Percentiles rank a stretch among this genome's conserved stretches.
Evolutionary conservation across 2,797 vertebrate species (phyloP).

Genomic region (Scarus forsteni): DNA sequence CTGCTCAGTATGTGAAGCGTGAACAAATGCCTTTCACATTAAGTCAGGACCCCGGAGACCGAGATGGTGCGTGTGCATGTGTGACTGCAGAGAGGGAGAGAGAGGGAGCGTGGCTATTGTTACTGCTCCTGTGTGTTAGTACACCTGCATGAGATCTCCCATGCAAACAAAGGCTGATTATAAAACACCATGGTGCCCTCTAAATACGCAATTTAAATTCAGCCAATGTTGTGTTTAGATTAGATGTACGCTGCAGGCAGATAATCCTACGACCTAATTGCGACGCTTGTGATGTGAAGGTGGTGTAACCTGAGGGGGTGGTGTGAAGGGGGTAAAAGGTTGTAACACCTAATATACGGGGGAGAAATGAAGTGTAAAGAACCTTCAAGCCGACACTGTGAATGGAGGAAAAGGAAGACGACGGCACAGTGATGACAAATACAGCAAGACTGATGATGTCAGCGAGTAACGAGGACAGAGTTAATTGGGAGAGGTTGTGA

Average conservation of each 20-base stretch:
- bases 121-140: slow-evolving; percentile 5
- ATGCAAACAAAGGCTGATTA: slow-evolving; percentile 67
- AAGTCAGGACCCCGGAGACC: slow-evolving; percentile 58
- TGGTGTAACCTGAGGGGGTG: slow-evolving; percentile 22
- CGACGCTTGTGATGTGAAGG: slow-evolving; percentile 28
- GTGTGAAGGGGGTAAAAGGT: slow-evolving; percentile 18
- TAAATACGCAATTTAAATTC: slow-evolving; percentile 72
- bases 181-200: slow-evolving; percentile 44
- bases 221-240: slow-evolving; percentile 60
- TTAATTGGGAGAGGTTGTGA: background rate
- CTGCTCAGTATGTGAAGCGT: slow-evolving; percentile 65
- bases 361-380: slow-evolving; percentile 7
- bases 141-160: slow-evolving; percentile 41
- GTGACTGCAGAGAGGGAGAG: background rate
- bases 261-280: slow-evolving; percentile 57
- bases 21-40: slow-evolving; percentile 74
- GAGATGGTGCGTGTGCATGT: slow-evolving; percentile 27
- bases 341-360: slow-evolving; percentile 2
- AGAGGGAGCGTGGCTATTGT: slow-evolving; percentile 16
- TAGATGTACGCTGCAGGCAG: slow-evolving; percentile 44
- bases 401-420: background rate
- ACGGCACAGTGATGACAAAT: background rate
- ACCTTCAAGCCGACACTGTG: background rate
- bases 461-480: background rate
- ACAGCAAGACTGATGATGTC: background rate